Percentiles rank a stretch among this genome's conserved stretches.
Conservation (phyloP, 2,888 invertebrate genomes). For the Argyra leucocephala region DNA sequence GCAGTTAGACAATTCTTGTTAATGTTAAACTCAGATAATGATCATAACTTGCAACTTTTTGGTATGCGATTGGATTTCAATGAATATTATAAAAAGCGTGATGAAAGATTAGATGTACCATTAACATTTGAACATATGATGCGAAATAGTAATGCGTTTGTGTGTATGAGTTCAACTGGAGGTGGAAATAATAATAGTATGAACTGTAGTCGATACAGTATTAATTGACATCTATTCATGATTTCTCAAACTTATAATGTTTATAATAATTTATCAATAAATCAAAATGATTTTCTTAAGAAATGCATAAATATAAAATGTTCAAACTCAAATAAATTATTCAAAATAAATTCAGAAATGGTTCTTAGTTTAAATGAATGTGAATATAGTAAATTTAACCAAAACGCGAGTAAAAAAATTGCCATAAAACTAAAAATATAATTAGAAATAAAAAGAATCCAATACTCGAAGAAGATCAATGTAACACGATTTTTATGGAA, state of each 20-base stretch:
- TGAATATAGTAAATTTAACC: too few species aligned
- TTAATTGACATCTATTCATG: slow-evolving; percentile 24
- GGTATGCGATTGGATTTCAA: slow-evolving; percentile 92
- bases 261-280: neutral
- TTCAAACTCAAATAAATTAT: too few species aligned
- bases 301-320: neutral
- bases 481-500: slow-evolving; percentile 18
- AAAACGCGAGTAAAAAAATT: too few species aligned
- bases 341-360: too few species aligned
- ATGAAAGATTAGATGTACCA: slow-evolving; percentile 63
- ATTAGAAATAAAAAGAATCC: slow-evolving; percentile 13
- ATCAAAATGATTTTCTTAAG: neutral
- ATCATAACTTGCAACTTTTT: slow-evolving; percentile 78
- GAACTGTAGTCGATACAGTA: slow-evolving; percentile 26
- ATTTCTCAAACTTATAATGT: neutral
- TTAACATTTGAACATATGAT: slow-evolving; percentile 57
- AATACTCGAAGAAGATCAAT: slow-evolving; percentile 19
- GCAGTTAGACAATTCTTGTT: slow-evolving; percentile 79
- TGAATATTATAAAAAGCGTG: slow-evolving; percentile 80
- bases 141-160: slow-evolving; percentile 49
- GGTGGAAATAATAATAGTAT: slow-evolving; percentile 27
- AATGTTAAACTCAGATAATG: slow-evolving; percentile 71
- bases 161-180: slow-evolving; percentile 9
- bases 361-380: too few species aligned
- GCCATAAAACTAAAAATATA: neutral